phyloP scores from a whole-genome alignment of 53 echinoderm and acorn worm genomes.

The Holothuria scabra region DNA sequence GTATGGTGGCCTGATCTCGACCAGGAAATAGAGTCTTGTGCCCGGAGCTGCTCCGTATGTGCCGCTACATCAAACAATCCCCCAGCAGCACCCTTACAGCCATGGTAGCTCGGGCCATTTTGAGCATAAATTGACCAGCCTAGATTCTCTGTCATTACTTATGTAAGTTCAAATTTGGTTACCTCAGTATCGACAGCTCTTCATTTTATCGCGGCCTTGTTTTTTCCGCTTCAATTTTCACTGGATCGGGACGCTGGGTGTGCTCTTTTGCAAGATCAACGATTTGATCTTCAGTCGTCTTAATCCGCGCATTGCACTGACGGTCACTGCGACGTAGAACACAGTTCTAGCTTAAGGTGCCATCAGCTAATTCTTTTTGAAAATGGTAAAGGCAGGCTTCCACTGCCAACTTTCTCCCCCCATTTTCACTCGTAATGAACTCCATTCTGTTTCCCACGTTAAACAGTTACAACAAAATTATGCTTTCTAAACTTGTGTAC shows the following conservation, averaged over 20 bases:
- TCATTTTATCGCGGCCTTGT: background rate
- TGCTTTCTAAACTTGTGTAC: no score
- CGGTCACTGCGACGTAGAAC: background rate
- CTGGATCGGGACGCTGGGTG: background rate
- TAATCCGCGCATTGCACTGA: conserved; percentile 3
- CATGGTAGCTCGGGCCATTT: no score
- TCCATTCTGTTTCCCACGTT: no score
- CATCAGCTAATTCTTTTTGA: conserved; percentile 16
- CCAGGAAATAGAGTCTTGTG: background rate
- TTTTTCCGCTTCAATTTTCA: background rate
- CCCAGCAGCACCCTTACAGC: background rate
- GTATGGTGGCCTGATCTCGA: conserved; percentile 25
- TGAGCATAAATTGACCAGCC: no score
- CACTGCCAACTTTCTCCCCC: no score
- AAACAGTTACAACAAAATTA: no score
- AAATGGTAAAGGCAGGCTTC: conserved; percentile 9
- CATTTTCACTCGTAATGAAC: background rate
- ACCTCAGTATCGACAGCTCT: conserved; percentile 11
- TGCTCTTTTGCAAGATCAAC: background rate
- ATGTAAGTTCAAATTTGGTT: background rate
- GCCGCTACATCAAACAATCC: background rate
- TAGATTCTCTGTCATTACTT: no score
- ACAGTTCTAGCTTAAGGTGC: background rate
- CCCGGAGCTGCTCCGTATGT: background rate
- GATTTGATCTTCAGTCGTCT: background rate